Conservation (phyloP, 1,140 invertebrate species). For the Elymnias hypermnestra region DNA sequence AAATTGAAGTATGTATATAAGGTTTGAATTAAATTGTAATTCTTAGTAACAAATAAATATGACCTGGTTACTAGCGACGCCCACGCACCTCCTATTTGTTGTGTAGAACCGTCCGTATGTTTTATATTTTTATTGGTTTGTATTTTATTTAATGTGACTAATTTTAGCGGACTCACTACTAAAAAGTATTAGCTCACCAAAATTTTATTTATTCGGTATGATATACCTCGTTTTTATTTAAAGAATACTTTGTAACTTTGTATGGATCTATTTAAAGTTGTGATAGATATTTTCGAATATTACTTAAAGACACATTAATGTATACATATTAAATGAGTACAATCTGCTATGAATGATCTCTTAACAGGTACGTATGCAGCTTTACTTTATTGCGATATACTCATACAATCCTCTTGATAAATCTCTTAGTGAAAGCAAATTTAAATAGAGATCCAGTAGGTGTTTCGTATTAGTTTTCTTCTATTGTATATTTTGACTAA, state of each 20-base stretch:
- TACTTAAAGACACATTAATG: background rate
- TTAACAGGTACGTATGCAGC: slow-evolving; percentile 7
- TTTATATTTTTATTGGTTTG: slow-evolving; percentile 29
- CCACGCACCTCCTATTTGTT: slow-evolving; percentile 2
- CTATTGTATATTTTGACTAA: slow-evolving; percentile 60
- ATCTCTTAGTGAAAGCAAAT: no score
- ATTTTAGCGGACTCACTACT: slow-evolving; percentile 47
- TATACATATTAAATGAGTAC: background rate
- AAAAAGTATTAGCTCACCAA: slow-evolving; percentile 71
- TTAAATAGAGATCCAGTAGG: no score
- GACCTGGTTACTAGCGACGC: no score
- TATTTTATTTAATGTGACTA: slow-evolving; percentile 34
- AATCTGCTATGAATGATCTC: slow-evolving; percentile 14
- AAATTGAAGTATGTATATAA: no score
- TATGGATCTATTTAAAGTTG: slow-evolving; percentile 35
- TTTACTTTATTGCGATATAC: background rate
- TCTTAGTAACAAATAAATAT: no score
- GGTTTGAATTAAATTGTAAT: no score
- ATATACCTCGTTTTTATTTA: background rate
- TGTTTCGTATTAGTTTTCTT: slow-evolving; percentile 27
- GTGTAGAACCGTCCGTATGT: slow-evolving; percentile 31
- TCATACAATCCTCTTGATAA: no score
- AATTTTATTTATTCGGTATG: slow-evolving; percentile 52
- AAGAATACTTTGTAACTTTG: slow-evolving; percentile 11
- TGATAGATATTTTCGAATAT: slow-evolving; percentile 30